Evolutionary conservation across 1,140 invertebrate species (phyloP).

Genomic region (Drosophila ficusphila): DNA sequence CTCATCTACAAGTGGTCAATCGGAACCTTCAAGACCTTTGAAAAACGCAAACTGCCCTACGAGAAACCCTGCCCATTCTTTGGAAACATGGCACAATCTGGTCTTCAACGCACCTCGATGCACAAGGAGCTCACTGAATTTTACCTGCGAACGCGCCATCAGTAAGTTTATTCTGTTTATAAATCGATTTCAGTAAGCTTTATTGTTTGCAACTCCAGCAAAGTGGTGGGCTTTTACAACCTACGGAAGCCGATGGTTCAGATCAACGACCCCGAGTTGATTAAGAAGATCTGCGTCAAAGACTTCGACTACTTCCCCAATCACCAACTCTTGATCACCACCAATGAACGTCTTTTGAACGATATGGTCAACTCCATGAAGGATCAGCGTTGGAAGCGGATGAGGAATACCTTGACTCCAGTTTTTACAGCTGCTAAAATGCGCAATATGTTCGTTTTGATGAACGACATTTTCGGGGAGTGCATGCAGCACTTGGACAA

Average conservation of each 20-base stretch:
- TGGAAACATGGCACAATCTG: slow-evolving; percentile 69
- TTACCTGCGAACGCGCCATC: slow-evolving; percentile 47
- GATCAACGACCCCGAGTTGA: slow-evolving; percentile 86
- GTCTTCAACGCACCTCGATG: slow-evolving; percentile 56
- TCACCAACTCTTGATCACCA: slow-evolving; percentile 84
- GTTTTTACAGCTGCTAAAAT: slow-evolving; percentile 87
- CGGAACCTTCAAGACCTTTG: slow-evolving; percentile 65
- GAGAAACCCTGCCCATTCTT: slow-evolving; percentile 76
- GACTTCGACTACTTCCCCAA: slow-evolving; percentile 88
- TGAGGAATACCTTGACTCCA: slow-evolving; percentile 86
- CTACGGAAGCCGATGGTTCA: slow-evolving; percentile 85
- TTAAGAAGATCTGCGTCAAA: slow-evolving; percentile 87
- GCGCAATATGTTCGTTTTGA: slow-evolving; percentile 85
- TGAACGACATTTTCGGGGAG: slow-evolving; percentile 75
- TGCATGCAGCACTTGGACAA: slow-evolving; percentile 39
- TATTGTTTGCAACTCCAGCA: slow-evolving; percentile 54
- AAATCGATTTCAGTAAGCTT: neutral
- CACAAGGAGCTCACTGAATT: slow-evolving; percentile 44
- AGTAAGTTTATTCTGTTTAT: slow-evolving; percentile 43
- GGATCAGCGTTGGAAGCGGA: slow-evolving; percentile 86
- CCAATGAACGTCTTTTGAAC: slow-evolving; percentile 85
- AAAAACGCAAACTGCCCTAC: slow-evolving; percentile 62
- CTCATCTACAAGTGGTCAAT: slow-evolving; percentile 53
- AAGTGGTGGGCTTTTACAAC: slow-evolving; percentile 85
- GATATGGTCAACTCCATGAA: slow-evolving; percentile 85